Conservation (phyloP, 2,888 invertebrate genomes). For the Lordiphosa fenestrarum region DNA sequence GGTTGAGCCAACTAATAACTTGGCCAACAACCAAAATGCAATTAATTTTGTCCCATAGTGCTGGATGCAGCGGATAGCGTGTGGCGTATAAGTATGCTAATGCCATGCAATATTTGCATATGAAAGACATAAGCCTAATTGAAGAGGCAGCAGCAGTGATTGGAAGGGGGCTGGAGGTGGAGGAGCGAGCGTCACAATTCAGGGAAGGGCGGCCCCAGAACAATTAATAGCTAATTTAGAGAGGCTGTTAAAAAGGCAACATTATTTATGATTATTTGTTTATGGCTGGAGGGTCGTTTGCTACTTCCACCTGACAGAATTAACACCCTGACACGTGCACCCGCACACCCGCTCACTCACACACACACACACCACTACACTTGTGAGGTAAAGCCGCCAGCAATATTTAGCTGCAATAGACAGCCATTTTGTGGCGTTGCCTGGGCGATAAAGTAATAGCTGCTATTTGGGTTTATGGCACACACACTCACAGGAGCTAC, state of each 20-base stretch:
- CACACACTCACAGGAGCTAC: constrained; percentile 28
- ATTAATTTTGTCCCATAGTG: constrained; percentile 1
- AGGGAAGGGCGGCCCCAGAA: constrained; percentile 9
- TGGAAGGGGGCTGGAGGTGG: constrained; percentile 9
- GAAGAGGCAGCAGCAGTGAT: constrained; percentile 39
- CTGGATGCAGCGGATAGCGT: not conserved
- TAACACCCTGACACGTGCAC: constrained; percentile 36
- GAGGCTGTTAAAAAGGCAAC: constrained; percentile 61
- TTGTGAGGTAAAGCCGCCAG: constrained; percentile 45
- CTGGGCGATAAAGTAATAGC: constrained; percentile 71
- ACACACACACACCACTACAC: constrained; percentile 10
- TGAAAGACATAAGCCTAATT: constrained; percentile 62
- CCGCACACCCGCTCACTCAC: constrained; percentile 8
- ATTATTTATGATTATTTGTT: constrained; percentile 75
- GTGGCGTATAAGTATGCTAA: constrained; percentile 50
- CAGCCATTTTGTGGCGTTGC: constrained; percentile 68
- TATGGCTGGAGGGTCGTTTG: constrained; percentile 57
- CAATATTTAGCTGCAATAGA: constrained; percentile 72
- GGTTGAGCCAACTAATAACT: not conserved
- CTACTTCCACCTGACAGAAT: constrained; percentile 52
- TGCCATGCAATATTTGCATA: constrained; percentile 56
- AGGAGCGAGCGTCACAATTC: not conserved
- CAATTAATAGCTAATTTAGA: constrained; percentile 72
- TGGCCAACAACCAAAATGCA: not conserved
- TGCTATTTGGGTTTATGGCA: constrained; percentile 68